These are phyloP conservation scores for Anolis carolinensis DNA, from an alignment of 2,113 vertebrate genomes.

Conservation along the genomic window DNA sequence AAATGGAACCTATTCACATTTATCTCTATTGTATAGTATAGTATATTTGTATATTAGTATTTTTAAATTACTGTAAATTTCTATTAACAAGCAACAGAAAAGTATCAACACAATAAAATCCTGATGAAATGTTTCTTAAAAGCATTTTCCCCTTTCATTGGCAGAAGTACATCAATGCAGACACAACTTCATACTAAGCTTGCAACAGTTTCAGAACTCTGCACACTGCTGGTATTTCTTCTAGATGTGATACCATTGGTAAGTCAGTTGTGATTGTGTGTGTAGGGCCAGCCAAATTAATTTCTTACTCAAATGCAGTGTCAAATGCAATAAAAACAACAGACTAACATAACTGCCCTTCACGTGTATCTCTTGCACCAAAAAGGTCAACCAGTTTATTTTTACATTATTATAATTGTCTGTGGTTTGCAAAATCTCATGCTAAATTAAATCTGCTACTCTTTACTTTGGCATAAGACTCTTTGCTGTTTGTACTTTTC, in stretches of 20 bases:
- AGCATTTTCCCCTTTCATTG: conserved; percentile 37
- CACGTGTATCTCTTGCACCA: no score
- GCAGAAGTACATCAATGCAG: conserved; percentile 65
- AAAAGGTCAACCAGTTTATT: no score
- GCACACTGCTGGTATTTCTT: conserved; percentile 88
- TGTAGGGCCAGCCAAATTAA: not conserved
- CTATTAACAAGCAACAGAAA: not conserved
- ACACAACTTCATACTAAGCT: conserved; percentile 43
- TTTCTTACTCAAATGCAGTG: not conserved
- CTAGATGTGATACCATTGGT: conserved; percentile 95
- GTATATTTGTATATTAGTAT: not conserved
- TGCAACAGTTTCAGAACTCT: conserved; percentile 86
- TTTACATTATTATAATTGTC: not conserved
- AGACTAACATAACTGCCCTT: no score
- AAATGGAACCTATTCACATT: not conserved
- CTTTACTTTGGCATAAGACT: not conserved
- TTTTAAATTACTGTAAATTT: conserved; percentile 6
- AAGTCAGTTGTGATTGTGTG: conserved; percentile 40
- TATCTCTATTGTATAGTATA: no score
- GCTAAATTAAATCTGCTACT: not conserved
- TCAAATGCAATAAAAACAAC: no score
- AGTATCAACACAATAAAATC: not conserved
- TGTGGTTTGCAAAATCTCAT: not conserved
- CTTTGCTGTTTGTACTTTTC: not conserved
- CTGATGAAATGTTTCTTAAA: not conserved